Evolutionary conservation across 2,797 vertebrate genomes (phyloP).

Genomic region (Gastrophryne carolinensis): DNA sequence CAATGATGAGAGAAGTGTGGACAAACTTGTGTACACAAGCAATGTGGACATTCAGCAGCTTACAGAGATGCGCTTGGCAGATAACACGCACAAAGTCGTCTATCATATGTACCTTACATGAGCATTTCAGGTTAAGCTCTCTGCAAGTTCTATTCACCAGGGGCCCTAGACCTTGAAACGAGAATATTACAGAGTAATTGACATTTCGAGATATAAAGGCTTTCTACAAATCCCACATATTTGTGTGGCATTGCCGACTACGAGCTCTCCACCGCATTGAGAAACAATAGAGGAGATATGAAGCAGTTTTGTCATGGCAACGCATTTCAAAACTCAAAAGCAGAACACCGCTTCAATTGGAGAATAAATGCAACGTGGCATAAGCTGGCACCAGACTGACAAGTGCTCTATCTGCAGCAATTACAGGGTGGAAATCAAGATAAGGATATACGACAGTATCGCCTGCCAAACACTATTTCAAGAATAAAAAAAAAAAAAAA

Average conservation of each 20-base stretch:
- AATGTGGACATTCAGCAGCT: conserved; percentile 3
- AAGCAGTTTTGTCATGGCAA: conserved; percentile 60
- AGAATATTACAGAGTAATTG: conserved; percentile 40
- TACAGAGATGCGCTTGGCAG: conserved; percentile 5
- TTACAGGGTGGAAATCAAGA: conserved; percentile 52
- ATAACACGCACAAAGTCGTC: neutral
- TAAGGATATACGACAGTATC: conserved; percentile 49
- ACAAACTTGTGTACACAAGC: neutral
- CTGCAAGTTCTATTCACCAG: neutral
- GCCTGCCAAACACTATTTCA: conserved; percentile 54
- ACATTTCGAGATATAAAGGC: conserved; percentile 47
- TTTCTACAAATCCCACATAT: conserved; percentile 46
- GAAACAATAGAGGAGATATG: conserved; percentile 58
- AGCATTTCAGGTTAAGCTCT: conserved; percentile 7
- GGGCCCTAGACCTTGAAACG: conserved; percentile 23
- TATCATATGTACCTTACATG: conserved; percentile 5
- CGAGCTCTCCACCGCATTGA: conserved; percentile 48
- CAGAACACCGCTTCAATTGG: conserved; percentile 61
- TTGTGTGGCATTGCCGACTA: too few species aligned
- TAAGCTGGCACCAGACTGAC: conserved; percentile 61
- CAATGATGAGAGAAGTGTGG: neutral
- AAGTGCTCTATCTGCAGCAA: conserved; percentile 58
- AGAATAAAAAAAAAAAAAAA: conserved; percentile 28
- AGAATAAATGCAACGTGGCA: conserved; percentile 60
- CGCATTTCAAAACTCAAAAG: conserved; percentile 64